Evolutionary conservation across 2,113 vertebrate genomes (phyloP), one percentile per base, ranked within the genome.

Genomic region (Rhea americana): DNA sequence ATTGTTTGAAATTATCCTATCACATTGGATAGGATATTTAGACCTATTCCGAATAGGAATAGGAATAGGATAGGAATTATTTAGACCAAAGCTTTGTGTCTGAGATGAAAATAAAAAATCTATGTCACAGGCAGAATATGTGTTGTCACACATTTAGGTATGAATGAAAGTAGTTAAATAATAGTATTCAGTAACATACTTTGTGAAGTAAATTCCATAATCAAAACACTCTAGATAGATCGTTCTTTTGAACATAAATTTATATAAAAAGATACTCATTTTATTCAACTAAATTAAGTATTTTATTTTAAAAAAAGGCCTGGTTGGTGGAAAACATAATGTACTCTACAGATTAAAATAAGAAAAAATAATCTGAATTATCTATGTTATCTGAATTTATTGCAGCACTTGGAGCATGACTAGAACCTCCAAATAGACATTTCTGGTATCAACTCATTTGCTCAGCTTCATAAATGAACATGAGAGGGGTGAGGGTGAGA

Each of bases 401-500:
- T 37, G 32, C 39, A 70, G 21, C 28, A 70, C 28, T 35, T 61
- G 24, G 9, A 74, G 39, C 74, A 3, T 45, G 25, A 62, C 2
- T 11, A 59, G 88, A 77, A 45, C 26, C 26, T 59, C 30, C 7
- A 59, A 84, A 55, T 37, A 39, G 4, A 22, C 66, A 4, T 39
- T 13, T 56, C 35, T 87, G 5, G 4, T 81, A 48, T 73, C 37
- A 73, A 16, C 3, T 39, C 3, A 62, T 71, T 81, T 1, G 1
- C 9, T 35, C 4, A 61, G 28, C 47, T 72, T 41, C 21, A 9
- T 50, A 71, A 59, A 7, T 43, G 41, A 71, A 63, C 3, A 50
- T 13, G 17, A 67, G 12, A 71, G 7, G 3, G 2, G 2, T 18
- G 4, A 81, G 3, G 2, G 2, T 18, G 4, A 81, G n/a, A 53